Evolutionary conservation across 1,140 invertebrate genomes (phyloP), one percentile per base, ranked within the genome.

Genomic region (Anadara kagoshimensis): DNA sequence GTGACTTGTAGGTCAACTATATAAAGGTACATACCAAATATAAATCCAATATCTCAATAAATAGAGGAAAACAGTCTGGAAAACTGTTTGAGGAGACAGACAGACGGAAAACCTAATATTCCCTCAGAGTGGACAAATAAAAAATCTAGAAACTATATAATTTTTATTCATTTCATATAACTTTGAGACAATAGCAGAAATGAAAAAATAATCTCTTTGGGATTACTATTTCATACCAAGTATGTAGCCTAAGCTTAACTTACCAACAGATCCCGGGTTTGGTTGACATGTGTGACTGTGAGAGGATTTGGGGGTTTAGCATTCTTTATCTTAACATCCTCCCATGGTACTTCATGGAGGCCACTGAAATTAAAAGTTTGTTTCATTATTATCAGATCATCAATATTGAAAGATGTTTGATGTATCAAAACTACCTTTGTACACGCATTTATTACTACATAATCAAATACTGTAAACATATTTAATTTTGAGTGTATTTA

Each of bases 241-340:
- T 3, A 36, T 3, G 29, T 36, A 36, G 7, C 2, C 29, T 36
- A 36, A 58, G 29, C 49, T 29, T 59, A 47, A 14, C 53, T 72
- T 76, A 87, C 87, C 81, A 80, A 78, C 41, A 89, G 64, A 72
- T 86, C 86, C 51, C 75, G 44, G 20, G 86, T 87, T 59, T 89
- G 88, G 56, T 88, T 89, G 41, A 89, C 84, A 81, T 88, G 85
- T 26, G 88, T 89, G 11, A 87, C 81, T 26, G 85, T 86, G 24
- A 88, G 69, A 8, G 87, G 84, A 74, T 81, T 79, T 51, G 88
- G 88, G 18, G 86, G 79, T 56, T 80, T 76, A 20, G 84, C 83
- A 75, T 83, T 79, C 57, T 82, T 80, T 5, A 81, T 72, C 16
- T 73, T 59, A 11, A 82, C 67, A 78, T 81, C 45, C 58, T 79